phyloP scores from a whole-genome alignment of 2,888 invertebrate species.

The Tineola bisselliella region DNA sequence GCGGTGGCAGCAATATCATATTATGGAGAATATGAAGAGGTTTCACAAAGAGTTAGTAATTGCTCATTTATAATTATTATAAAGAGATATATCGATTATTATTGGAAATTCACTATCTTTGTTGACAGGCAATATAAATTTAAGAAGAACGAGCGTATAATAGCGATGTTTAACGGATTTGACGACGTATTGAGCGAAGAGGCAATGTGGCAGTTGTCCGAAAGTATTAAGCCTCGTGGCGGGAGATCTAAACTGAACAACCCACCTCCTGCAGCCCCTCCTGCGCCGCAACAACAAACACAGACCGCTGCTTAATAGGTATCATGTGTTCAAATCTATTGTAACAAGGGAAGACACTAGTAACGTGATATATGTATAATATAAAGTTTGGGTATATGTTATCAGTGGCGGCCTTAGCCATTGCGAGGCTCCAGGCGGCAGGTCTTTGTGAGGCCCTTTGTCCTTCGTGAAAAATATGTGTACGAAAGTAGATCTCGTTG shows the following conservation, averaged over 20 bases:
- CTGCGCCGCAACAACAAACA: constrained; percentile 16
- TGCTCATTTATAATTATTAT: background rate
- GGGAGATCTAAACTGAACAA: constrained; percentile 35
- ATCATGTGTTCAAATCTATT: background rate
- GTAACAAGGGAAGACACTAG: no score
- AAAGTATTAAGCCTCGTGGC: constrained; percentile 92
- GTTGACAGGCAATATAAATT: constrained; percentile 85
- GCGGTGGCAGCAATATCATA: constrained; percentile 98
- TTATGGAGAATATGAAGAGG: constrained; percentile 97
- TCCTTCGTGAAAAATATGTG: no score
- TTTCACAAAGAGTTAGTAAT: constrained; percentile 91
- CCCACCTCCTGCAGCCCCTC: constrained; percentile 17
- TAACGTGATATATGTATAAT: no score
- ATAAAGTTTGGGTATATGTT: no score
- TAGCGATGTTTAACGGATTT: constrained; percentile 96
- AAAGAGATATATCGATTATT: no score
- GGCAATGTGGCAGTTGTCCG: constrained; percentile 98
- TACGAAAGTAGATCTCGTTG: no score
- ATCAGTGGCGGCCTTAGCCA: no score
- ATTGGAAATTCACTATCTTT: no score
- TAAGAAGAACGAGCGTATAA: constrained; percentile 92
- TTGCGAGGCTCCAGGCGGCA: no score
- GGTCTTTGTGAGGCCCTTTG: no score
- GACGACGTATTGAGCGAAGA: constrained; percentile 96
- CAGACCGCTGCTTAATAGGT: constrained; percentile 27